Base-by-base conservation (phyloP, 2,888 invertebrate species). In the Fragum sueziense region DNA sequence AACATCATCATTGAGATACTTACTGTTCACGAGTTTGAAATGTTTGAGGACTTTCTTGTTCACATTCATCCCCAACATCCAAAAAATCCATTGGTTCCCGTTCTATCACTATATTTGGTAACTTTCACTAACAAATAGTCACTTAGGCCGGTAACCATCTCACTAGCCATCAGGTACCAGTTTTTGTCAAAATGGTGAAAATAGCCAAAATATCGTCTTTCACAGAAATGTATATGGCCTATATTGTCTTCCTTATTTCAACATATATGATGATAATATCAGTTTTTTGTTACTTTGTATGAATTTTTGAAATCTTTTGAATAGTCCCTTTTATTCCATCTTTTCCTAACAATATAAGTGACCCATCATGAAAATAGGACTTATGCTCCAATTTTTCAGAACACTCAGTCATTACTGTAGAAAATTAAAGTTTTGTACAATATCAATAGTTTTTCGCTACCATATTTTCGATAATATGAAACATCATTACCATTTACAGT, bases 1-100 rank as follows among this genome's bases (percentile, higher is more conserved):
- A n/a, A n/a, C n/a, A n/a, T n/a, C n/a, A n/a, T n/a, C n/a, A n/a
- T n/a, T 52, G 14, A 34, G 9, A 74, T 79, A 84, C 84, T 84
- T 79, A 84, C 84, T 80, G 62, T 71, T 84, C 84, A 37, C 74
- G 76, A 54, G 62, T 76, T 51, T 68, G 51, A 65, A 76, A 76
- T 34, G 27, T 34, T 27, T 67, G 62, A 67, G 70, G 54, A 62
- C 62, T 70, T 54, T 70, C 67, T 34, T 59, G 33, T 71, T 84
- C 84, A 54, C 85, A 83, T 70, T 86, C 87, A 69, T 87, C 88
- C 57, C 86, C 89, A 76, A 84, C 86, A 74, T 88, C 87, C 76
- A 88, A 86, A 85, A 88, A 88, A 88, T 89, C 89, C 89, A 87
- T 87, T 79, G 81, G 85, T 81, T 68, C 59, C 57, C 70, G 62